Evolutionary conservation across 35 echinoderm and acorn worm genomes (phyloP).

Genomic region (Holothuria glaberrima): DNA sequence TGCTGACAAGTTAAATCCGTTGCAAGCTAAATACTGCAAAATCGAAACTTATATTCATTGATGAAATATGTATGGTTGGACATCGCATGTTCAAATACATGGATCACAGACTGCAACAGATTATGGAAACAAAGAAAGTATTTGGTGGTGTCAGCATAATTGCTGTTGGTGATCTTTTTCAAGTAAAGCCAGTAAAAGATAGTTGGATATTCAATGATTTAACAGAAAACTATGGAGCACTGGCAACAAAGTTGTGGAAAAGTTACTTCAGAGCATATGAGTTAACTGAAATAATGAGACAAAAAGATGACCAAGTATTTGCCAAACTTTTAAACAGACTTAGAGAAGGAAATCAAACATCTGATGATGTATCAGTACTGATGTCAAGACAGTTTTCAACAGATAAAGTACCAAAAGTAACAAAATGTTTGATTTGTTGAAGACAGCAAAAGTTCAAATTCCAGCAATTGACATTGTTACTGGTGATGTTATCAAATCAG

Average conservation of each 20-base stretch:
- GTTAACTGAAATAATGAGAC: constrained; percentile 70
- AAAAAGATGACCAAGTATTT: constrained; percentile 68
- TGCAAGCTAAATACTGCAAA: constrained; percentile 39
- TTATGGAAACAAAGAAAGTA: constrained; percentile 2
- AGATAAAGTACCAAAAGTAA: not conserved
- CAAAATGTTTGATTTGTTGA: not conserved
- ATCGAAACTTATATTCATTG: constrained; percentile 51
- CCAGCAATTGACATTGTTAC: constrained; percentile 32
- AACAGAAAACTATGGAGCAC: not conserved
- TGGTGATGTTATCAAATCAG: constrained; percentile 25
- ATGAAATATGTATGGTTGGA: constrained; percentile 64
- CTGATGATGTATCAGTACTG: constrained; percentile 5
- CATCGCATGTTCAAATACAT: constrained; percentile 38
- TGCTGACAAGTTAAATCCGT: constrained; percentile 8
- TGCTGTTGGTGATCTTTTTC: constrained; percentile 63
- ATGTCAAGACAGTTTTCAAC: not conserved
- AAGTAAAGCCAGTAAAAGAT: constrained; percentile 44
- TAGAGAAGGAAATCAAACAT: constrained; percentile 54
- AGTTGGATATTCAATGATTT: constrained; percentile 28
- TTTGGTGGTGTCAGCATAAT: constrained; percentile 57
- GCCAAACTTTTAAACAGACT: constrained; percentile 51
- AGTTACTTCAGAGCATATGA: constrained; percentile 50
- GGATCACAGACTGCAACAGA: constrained; percentile 41
- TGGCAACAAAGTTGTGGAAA: constrained; percentile 62
- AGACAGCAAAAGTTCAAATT: constrained; percentile 40